A percentile compares a stretch with the other conserved stretches of the same genome.
Conservation (phyloP, 2,113 vertebrate species). For the Sclerurus mexicanus region DNA sequence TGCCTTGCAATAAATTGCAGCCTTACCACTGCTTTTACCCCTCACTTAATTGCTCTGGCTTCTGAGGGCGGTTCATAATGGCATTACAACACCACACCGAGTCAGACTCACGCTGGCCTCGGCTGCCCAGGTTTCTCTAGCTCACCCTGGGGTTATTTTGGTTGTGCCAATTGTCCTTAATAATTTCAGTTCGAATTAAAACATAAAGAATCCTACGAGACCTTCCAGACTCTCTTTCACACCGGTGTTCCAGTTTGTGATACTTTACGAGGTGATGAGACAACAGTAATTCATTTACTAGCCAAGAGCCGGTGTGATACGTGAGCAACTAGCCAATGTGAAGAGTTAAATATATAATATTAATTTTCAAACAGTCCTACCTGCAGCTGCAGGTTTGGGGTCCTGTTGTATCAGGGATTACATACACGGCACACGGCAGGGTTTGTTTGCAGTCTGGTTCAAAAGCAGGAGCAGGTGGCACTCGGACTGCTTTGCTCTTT, state of each 20-base stretch:
- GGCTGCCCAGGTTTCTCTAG: not conserved
- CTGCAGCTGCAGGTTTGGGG: not conserved
- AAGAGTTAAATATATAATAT: not conserved
- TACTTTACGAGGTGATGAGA: not conserved
- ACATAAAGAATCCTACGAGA: not conserved
- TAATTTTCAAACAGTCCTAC: not conserved
- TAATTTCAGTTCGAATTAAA: not conserved
- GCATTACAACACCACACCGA: not conserved
- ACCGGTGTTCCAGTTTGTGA: not conserved
- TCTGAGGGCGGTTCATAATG: not conserved
- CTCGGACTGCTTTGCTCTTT: not conserved
- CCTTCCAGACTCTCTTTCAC: not conserved
- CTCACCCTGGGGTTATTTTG: not conserved
- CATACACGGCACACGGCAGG: rapidly evolving
- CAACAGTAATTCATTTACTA: not conserved
- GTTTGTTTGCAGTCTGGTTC: not conserved
- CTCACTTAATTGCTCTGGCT: not conserved
- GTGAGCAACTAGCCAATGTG: not conserved
- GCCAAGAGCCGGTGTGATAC: not conserved
- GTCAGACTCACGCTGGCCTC: not conserved
- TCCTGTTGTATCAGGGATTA: not conserved
- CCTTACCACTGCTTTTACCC: not conserved
- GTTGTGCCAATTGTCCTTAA: not conserved
- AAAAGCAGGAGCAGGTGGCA: not conserved
- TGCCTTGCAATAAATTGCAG: not conserved